Evolutionary conservation across 37 sponge, comb jelly and placozoan genomes (phyloP).

Genomic region (Aphrocallistes beatrix): DNA sequence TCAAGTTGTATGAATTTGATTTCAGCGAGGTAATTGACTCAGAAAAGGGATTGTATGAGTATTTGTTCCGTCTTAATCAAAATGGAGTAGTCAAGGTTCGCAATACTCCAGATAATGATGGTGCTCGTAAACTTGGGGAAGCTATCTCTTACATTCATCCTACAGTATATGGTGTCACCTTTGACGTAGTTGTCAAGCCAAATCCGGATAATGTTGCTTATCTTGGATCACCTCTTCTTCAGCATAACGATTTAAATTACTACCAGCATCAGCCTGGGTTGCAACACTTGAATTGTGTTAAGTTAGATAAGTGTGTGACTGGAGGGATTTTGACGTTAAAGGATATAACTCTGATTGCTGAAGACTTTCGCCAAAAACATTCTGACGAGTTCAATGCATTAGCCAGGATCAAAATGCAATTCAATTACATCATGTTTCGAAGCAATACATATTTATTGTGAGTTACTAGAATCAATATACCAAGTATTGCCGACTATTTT

Average conservation of each 20-base stretch:
- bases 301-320: neutral
- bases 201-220: neutral
- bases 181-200: neutral
- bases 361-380: neutral
- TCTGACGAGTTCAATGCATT: neutral
- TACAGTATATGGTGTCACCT: neutral
- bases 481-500: too few species aligned
- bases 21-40: neutral
- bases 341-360: neutral
- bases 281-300: neutral
- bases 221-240: neutral
- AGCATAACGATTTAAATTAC: neutral
- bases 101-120: neutral
- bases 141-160: neutral
- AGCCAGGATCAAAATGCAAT: neutral
- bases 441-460: neutral
- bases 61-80: neutral
- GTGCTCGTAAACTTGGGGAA: neutral
- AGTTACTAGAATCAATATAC: too few species aligned
- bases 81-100: neutral
- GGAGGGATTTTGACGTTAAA: neutral
- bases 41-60: neutral
- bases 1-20: neutral
- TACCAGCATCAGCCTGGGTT: neutral
- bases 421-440: neutral